These are phyloP conservation scores for Clusia tigrina DNA, from an alignment of 2,888 invertebrate genomes.

Conservation along the genomic window DNA sequence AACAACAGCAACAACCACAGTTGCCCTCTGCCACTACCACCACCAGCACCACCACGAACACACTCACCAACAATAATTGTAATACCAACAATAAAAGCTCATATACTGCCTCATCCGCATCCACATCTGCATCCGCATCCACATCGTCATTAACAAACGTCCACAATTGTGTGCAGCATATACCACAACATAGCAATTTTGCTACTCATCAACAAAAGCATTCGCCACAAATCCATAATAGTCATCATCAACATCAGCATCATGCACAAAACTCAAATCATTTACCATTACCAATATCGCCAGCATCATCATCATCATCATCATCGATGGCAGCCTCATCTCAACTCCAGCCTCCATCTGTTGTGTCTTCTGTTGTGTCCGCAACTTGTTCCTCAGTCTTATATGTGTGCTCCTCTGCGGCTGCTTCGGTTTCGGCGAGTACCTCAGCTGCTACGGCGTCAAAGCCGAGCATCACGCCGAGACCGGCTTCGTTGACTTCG, in stretches of 20 bases:
- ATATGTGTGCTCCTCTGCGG: conserved; percentile 40
- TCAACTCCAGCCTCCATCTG: conserved; percentile 33
- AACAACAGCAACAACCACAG: conserved; percentile 12
- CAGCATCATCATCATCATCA: not conserved
- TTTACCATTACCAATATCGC: not conserved
- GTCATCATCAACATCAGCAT: conserved; percentile 16
- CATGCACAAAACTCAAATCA: not conserved
- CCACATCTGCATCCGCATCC: no score
- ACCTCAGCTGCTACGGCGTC: conserved; percentile 39
- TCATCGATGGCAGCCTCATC: conserved; percentile 17
- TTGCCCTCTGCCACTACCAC: conserved; percentile 13
- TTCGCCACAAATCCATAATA: conserved; percentile 11
- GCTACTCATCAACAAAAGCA: conserved; percentile 23
- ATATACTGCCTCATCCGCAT: conserved; percentile 33
- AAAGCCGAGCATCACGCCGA: conserved; percentile 64
- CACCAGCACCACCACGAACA: conserved; percentile 17
- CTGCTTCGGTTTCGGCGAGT: conserved; percentile 30
- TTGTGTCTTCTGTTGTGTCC: conserved; percentile 7
- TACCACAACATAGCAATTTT: conserved; percentile 24
- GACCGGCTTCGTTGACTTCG: conserved; percentile 65
- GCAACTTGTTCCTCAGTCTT: conserved; percentile 22
- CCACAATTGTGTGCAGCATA: conserved; percentile 9
- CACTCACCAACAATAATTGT: conserved; percentile 48
- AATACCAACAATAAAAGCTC: conserved; percentile 52
- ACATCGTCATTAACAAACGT: conserved; percentile 12